These are phyloP conservation scores for Elachura formosa DNA, from an alignment of 2,113 vertebrate genomes.

Conservation along the genomic window DNA sequence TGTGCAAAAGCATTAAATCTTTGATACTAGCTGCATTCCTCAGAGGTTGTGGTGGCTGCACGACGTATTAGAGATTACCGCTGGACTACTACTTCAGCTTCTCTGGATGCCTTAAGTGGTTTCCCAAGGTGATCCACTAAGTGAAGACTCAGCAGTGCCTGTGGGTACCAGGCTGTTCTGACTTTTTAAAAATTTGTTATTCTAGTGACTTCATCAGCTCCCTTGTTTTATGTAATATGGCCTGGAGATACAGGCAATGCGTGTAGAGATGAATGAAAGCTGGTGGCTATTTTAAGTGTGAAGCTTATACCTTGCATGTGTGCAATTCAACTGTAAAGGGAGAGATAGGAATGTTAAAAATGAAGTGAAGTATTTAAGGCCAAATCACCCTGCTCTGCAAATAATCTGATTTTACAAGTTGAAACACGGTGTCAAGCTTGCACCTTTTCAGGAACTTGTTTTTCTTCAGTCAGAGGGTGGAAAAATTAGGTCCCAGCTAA, in stretches of 20 bases:
- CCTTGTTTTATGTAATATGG: background rate
- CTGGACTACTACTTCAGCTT: slow-evolving; percentile 19
- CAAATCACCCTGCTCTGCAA: background rate
- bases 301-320: background rate
- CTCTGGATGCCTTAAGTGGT: background rate
- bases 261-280: background rate
- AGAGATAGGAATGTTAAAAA: background rate
- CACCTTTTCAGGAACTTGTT: background rate
- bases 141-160: background rate
- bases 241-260: background rate
- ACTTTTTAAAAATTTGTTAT: background rate
- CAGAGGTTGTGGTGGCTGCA: slow-evolving; percentile 64
- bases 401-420: background rate
- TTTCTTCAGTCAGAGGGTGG: background rate
- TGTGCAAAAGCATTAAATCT: slow-evolving; percentile 99
- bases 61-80: slow-evolving; percentile 79
- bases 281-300: background rate
- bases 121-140: slow-evolving; percentile 59
- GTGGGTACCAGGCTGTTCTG: background rate
- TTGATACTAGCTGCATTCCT: slow-evolving; percentile 72
- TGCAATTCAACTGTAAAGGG: background rate
- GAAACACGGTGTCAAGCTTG: background rate
- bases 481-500: background rate
- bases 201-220: background rate
- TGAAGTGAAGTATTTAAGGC: background rate